Evolutionary conservation across 2,888 invertebrate species (phyloP), one percentile per base, ranked within the genome.

Genomic region (Heteromurus nitidus): DNA sequence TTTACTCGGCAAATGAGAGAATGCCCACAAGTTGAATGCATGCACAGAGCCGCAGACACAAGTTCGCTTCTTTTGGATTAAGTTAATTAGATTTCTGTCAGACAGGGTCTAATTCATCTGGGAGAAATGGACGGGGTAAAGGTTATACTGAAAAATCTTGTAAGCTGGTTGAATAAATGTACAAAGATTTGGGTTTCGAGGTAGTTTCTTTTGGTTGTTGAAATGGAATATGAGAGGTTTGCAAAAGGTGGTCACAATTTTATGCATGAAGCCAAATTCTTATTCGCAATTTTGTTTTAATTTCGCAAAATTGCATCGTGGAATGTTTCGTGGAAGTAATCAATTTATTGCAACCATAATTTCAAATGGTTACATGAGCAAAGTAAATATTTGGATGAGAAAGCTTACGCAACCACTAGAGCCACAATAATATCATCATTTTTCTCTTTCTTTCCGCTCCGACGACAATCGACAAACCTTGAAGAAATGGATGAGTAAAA

Each of bases 31-130:
- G 44, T 42, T 44, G 65, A 44, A 42, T 65, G 44, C 13, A 24
- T 26, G 11, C 42, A 22, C 36, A 13, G 36, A 36, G 36, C 5
- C 5, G 36, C 13, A 36, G 13, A 36, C 36, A 36, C 5, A 9
- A 13, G 5, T 36, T 36, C 13, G 7, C 36, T 36, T 36, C 36
- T 36, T 22, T 72, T 50, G 69, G 60, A 77, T 77, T 77, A 68
- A 77, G 68, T 69, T 77, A 77, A 77, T 77, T 77, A 77, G 77
- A 77, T 77, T 77, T 77, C 50, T 76, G 74, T 74, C 60, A 58
- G 75, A 53, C 11, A 50, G 53, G 30, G 18, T 68, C 53, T 30
- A 50, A 53, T 65, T 65, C 74, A 62, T n/a, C n/a, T n/a, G n/a
- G n/a, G n/a, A n/a, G n/a, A n/a, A n/a, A n/a, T n/a, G n/a, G n/a